Conservation (phyloP, 2,113 vertebrate species). For the Vireo altiloquus region DNA sequence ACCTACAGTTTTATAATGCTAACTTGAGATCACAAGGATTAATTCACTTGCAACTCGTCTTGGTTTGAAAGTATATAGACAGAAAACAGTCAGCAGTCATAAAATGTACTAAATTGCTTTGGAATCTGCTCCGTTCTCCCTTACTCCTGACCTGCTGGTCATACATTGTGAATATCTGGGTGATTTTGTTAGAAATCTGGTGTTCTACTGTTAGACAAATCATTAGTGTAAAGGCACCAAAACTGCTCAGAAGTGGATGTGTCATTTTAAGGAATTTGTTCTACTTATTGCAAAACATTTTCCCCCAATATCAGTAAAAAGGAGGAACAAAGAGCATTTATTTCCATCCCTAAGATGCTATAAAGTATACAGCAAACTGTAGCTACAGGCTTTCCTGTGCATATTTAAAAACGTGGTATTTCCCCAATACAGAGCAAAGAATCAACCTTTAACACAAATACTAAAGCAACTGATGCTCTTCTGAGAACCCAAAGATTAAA, state of each 20-base stretch:
- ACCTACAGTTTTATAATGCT: conserved; percentile 27
- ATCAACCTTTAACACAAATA: background rate
- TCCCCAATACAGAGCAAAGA: background rate
- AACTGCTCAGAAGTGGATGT: background rate
- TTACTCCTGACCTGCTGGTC: background rate
- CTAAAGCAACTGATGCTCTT: background rate
- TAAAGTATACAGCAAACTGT: conserved; percentile 44
- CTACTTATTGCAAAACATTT: conserved; percentile 34
- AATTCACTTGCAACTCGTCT: conserved; percentile 40
- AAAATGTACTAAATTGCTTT: background rate
- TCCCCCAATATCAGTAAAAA: conserved; percentile 26
- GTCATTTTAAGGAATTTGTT: conserved; percentile 54
- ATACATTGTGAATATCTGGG: conserved; percentile 20
- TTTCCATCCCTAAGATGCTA: conserved; percentile 39
- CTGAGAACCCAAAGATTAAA: background rate
- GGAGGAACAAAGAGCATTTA: conserved; percentile 31
- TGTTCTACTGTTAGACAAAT: conserved; percentile 36
- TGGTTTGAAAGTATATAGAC: conserved; percentile 40
- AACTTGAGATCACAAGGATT: conserved; percentile 33
- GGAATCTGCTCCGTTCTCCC: background rate
- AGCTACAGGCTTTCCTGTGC: conserved; percentile 31
- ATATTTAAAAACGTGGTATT: background rate
- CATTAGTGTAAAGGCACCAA: conserved; percentile 36
- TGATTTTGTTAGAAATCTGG: background rate
- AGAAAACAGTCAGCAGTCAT: background rate